Evolutionary conservation across 2,888 invertebrate genomes (phyloP).

Genomic region (Dendrolimus pini): DNA sequence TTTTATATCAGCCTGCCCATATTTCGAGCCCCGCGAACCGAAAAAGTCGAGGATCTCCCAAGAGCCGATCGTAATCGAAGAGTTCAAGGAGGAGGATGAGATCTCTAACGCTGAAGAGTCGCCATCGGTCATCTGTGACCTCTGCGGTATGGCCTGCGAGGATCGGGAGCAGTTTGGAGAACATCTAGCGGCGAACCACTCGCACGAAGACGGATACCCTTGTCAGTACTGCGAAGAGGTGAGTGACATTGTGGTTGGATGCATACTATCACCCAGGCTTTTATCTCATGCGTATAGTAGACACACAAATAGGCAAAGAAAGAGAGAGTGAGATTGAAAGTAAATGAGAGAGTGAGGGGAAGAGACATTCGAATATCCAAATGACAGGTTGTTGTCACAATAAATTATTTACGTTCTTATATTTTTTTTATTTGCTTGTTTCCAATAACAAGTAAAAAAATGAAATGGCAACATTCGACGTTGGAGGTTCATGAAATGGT

Average conservation of each 20-base stretch:
- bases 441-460: no score
- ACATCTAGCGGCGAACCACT: slow-evolving; percentile 45
- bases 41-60: slow-evolving; percentile 26
- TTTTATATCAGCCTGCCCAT: slow-evolving; percentile 47
- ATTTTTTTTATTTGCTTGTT: no score
- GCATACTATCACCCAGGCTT: no score
- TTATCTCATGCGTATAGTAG: no score
- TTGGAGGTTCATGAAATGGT: no score
- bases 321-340: no score
- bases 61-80: background rate
- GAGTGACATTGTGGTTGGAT: slow-evolving; percentile 11
- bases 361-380: no score
- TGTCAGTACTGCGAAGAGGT: slow-evolving; percentile 57
- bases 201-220: slow-evolving; percentile 39
- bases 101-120: slow-evolving; percentile 19
- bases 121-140: slow-evolving; percentile 49
- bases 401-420: no score
- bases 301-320: background rate
- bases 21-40: slow-evolving; percentile 59
- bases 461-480: no score
- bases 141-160: slow-evolving; percentile 47
- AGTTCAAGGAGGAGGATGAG: slow-evolving; percentile 25
- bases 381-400: no score
- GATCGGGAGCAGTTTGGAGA: slow-evolving; percentile 39
- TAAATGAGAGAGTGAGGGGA: no score